These are phyloP conservation scores for Athrips mouffetella DNA, from an alignment of 2,888 invertebrate species.

Conservation along the genomic window DNA sequence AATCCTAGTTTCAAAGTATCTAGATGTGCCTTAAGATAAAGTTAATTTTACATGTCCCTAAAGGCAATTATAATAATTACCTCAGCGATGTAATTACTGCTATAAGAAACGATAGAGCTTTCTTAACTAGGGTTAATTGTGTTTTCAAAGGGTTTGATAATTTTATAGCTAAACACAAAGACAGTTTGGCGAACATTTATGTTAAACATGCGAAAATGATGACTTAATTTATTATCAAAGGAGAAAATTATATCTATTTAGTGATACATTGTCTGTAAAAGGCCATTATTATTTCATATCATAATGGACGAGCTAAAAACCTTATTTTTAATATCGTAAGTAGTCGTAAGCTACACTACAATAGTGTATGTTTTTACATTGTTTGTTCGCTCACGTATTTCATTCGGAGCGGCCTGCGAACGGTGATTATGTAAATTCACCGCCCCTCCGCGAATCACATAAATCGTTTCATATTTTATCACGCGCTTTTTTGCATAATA, in stretches of 20 bases:
- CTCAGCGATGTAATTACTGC: constrained; percentile 60
- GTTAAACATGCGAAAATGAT: not conserved
- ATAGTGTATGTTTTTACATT: constrained; percentile 30
- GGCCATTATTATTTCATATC: no score
- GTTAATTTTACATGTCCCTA: constrained; percentile 63
- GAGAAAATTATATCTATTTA: no score
- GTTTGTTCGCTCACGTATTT: constrained; percentile 62
- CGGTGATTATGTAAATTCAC: constrained; percentile 66
- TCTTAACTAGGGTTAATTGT: constrained; percentile 63
- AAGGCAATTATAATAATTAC: constrained; percentile 74
- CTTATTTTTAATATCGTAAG: no score
- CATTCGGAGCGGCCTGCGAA: constrained; percentile 46
- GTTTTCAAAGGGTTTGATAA: constrained; percentile 62
- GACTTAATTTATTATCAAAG: not conserved
- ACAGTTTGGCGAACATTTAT: constrained; percentile 28
- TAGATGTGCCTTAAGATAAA: constrained; percentile 45
- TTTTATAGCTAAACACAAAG: constrained; percentile 43
- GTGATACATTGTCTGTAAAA: no score
- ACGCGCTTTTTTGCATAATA: constrained; percentile 57
- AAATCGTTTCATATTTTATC: constrained; percentile 70
- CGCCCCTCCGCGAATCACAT: constrained; percentile 55
- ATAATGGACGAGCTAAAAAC: no score
- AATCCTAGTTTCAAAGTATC: not conserved
- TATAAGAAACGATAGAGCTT: constrained; percentile 56
- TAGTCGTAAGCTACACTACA: no score